These are phyloP conservation scores for Stenchaetothrips biformis DNA, from an alignment of 2,888 invertebrate genomes.

Conservation along the genomic window DNA sequence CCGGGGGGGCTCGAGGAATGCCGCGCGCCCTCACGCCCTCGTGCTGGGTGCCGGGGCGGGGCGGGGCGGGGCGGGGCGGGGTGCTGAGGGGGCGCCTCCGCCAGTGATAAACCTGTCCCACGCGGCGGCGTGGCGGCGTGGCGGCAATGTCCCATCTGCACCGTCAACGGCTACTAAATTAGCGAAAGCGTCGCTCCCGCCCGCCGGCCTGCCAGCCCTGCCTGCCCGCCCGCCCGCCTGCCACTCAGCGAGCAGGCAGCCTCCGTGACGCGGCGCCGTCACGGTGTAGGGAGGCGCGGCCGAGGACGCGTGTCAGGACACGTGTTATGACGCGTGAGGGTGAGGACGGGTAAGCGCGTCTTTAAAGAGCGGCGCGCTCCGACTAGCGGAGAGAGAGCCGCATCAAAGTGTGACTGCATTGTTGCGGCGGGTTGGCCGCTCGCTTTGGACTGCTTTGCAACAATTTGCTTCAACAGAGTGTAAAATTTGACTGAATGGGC, in stretches of 20 bases:
- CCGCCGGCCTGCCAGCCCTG: too few relatives aligned
- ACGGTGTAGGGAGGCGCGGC: background rate
- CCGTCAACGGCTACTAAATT: constrained; percentile 12
- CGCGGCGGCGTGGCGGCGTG: background rate
- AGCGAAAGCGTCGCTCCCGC: background rate
- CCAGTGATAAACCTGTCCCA: constrained; percentile 4
- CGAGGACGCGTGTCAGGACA: background rate
- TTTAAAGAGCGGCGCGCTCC: too few relatives aligned
- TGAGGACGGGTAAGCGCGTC: background rate
- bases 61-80: background rate
- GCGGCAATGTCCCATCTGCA: background rate
- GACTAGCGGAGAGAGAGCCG: too few relatives aligned
- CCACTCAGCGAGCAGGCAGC: background rate
- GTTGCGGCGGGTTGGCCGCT: too few relatives aligned
- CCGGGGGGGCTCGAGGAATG: background rate
- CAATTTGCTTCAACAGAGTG: too few relatives aligned
- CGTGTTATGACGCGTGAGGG: background rate
- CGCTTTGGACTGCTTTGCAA: too few relatives aligned
- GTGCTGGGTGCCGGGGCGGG: background rate
- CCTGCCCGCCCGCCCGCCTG: too few relatives aligned
- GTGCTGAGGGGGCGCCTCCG: background rate
- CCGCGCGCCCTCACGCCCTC: background rate
- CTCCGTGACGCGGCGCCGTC: background rate
- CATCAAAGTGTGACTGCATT: too few relatives aligned
- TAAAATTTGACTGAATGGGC: too few relatives aligned